These are phyloP conservation scores for Dasysyrphus albostriatus DNA, from an alignment of 2,888 invertebrate species.

Conservation along the genomic window DNA sequence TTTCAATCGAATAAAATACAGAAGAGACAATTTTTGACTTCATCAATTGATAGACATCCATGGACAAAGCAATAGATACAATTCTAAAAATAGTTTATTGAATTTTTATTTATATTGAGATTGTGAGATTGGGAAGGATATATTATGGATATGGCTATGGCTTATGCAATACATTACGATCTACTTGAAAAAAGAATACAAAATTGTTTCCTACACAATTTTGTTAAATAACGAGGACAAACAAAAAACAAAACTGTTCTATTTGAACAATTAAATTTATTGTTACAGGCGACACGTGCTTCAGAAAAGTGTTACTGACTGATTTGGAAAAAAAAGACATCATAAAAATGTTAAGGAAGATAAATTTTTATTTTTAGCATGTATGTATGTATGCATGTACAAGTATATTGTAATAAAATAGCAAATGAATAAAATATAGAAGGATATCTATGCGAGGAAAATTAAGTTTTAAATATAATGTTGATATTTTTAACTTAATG, in stretches of 20 bases:
- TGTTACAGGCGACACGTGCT: constrained; percentile 20
- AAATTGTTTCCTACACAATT: constrained; percentile 1
- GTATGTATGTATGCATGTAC: too few species aligned
- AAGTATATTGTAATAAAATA: too few species aligned
- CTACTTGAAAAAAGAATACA: neutral
- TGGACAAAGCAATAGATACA: neutral
- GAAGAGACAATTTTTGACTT: neutral
- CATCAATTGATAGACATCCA: neutral
- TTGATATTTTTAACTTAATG: too few species aligned
- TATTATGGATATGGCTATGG: neutral
- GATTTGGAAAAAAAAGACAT: neutral
- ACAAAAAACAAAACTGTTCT: constrained; percentile 17
- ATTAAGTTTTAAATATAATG: too few species aligned
- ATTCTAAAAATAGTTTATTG: neutral
- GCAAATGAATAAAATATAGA: too few species aligned
- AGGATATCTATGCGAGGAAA: too few species aligned
- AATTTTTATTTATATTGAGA: neutral
- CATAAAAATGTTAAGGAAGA: neutral
- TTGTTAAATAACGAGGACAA: constrained; percentile 23
- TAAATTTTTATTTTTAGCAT: neutral
- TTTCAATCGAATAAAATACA: neutral
- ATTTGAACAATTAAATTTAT: constrained; percentile 44
- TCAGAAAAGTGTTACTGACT: neutral
- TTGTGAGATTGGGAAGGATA: neutral
- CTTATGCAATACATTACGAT: neutral